Conservation (phyloP, 2,113 vertebrate genomes). For the Podarcis raffonei region DNA sequence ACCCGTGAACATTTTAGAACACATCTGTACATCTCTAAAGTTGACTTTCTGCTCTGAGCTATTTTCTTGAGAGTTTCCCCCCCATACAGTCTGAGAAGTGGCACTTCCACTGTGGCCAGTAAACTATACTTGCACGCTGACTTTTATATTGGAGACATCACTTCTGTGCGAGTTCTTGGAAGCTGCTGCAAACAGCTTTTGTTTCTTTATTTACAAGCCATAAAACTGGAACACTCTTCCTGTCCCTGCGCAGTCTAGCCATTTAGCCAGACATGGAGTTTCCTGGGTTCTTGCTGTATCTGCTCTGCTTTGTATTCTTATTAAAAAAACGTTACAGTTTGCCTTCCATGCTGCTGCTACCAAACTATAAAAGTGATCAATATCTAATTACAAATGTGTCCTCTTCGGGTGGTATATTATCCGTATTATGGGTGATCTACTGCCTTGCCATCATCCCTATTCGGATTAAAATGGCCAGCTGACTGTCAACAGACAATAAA, state of each 20-base stretch:
- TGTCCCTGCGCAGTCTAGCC: conserved; percentile 25
- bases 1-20: background rate
- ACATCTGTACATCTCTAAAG: background rate
- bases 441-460: background rate
- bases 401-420: background rate
- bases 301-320: background rate
- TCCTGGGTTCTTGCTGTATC: conserved; percentile 12
- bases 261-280: background rate
- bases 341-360: background rate
- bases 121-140: background rate
- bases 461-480: background rate
- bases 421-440: background rate
- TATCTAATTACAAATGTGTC: background rate
- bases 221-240: background rate
- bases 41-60: background rate
- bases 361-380: background rate
- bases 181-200: conserved; percentile 5
- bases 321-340: conserved; percentile 20
- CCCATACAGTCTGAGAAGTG: background rate
- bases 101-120: conserved; percentile 5
- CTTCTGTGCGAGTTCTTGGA: conserved; percentile 18
- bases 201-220: background rate
- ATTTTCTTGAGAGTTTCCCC: background rate
- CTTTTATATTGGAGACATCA: conserved; percentile 5
- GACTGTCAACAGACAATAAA: background rate